These are phyloP conservation scores for Orchesella cincta DNA, from an alignment of 1,140 invertebrate genomes.

Conservation along the genomic window DNA sequence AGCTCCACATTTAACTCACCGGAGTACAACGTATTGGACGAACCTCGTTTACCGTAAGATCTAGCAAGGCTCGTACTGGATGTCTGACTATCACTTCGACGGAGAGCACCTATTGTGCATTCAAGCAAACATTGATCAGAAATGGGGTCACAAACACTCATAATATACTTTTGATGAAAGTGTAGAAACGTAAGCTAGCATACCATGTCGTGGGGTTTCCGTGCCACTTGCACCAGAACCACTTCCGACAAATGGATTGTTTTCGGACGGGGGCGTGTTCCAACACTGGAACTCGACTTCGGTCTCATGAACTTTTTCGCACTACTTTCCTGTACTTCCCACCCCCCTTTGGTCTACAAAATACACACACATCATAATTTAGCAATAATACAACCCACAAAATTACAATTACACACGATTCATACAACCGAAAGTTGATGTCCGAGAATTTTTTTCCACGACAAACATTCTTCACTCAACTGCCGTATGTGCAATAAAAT, in stretches of 20 bases:
- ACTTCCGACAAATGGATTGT: constrained; percentile 72
- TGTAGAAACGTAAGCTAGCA: too few species aligned
- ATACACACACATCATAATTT: background rate
- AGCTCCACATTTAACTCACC: too few species aligned
- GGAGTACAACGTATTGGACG: constrained; percentile 47
- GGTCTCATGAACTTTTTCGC: constrained; percentile 49
- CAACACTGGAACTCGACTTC: constrained; percentile 41
- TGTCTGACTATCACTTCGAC: constrained; percentile 51
- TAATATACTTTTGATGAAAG: background rate
- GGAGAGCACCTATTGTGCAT: constrained; percentile 45
- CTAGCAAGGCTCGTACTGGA: constrained; percentile 47
- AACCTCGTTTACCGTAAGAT: constrained; percentile 46
- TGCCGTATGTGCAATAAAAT: background rate
- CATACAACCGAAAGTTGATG: background rate
- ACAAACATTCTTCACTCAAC: background rate
- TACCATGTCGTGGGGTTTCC: constrained; percentile 37
- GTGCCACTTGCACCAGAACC: constrained; percentile 67
- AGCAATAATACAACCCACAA: background rate
- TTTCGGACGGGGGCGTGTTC: constrained; percentile 73
- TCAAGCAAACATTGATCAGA: too few species aligned
- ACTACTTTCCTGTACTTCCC: constrained; percentile 50
- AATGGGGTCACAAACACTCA: background rate
- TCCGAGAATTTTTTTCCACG: background rate
- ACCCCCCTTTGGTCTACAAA: constrained; percentile 37
- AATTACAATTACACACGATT: background rate